Percentiles rank a stretch among this genome's conserved stretches.
Conservation (phyloP, 2,113 vertebrate species). For the Thamnophis sirtalis region DNA sequence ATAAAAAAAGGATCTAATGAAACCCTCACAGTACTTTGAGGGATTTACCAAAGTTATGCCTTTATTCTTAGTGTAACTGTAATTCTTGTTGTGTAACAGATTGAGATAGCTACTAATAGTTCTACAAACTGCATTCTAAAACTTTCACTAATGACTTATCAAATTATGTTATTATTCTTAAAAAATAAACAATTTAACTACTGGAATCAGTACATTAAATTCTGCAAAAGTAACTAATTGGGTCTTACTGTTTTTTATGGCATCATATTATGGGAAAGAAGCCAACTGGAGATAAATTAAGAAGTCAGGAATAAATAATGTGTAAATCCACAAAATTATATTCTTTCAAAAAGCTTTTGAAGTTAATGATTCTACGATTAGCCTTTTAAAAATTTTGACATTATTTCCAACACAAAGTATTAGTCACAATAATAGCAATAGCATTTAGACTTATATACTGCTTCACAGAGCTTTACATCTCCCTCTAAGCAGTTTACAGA, state of each 20-base stretch:
- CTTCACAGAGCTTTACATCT: too few species aligned
- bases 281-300: too few species aligned
- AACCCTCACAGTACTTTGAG: neutral
- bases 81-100: neutral
- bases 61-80: neutral
- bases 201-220: neutral
- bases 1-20: neutral
- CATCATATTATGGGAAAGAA: too few species aligned
- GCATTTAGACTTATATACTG: too few species aligned
- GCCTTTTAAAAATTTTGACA: neutral
- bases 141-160: neutral
- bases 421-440: neutral
- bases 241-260: too few species aligned
- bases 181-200: neutral
- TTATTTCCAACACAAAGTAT: neutral
- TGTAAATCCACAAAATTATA: neutral
- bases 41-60: neutral
- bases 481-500: too few species aligned
- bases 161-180: neutral
- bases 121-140: neutral
- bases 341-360: neutral
- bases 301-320: too few species aligned
- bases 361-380: neutral
- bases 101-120: neutral
- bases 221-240: neutral